phyloP scores from a whole-genome alignment of 2,797 vertebrate genomes.

The Cirrhinus mrigala region DNA sequence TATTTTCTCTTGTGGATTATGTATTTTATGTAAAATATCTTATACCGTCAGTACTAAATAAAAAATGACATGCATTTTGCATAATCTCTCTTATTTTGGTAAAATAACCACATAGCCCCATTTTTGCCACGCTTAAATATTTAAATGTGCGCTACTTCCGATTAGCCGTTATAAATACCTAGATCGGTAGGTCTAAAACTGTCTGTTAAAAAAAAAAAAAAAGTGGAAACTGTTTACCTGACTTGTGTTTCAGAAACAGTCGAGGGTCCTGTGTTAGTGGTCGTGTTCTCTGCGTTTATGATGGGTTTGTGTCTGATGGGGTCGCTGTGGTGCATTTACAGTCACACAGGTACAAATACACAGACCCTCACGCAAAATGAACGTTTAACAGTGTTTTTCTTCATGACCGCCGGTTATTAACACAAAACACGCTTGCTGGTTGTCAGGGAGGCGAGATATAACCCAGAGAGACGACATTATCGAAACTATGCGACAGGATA shows the following conservation, averaged over 20 bases:
- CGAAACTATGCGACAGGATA: conserved; percentile 44
- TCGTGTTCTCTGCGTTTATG: conserved; percentile 82
- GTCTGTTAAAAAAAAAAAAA: too few species aligned
- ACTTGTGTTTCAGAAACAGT: conserved; percentile 54
- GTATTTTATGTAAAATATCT: too few species aligned
- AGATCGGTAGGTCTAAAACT: too few species aligned
- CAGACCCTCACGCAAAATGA: not conserved
- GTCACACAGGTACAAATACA: conserved; percentile 76
- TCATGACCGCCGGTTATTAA: not conserved
- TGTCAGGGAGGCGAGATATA: conserved; percentile 51
- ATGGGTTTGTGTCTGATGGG: conserved; percentile 82
- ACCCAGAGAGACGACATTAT: conserved; percentile 49
- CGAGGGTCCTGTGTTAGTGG: conserved; percentile 73
- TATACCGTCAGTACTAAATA: too few species aligned
- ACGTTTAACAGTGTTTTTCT: not conserved
- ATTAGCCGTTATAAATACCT: too few species aligned
- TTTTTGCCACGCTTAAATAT: too few species aligned
- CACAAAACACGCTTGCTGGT: conserved; percentile 20
- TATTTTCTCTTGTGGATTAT: too few species aligned
- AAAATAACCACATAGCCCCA: too few species aligned
- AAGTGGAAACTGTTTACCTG: not conserved
- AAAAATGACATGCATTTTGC: too few species aligned
- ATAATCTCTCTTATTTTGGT: too few species aligned
- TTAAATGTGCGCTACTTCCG: too few species aligned
- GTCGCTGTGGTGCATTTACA: conserved; percentile 83